Evolutionary conservation across 2,888 invertebrate genomes (phyloP), one percentile per base, ranked within the genome.

Genomic region (Acanthosepion lycidas): DNA sequence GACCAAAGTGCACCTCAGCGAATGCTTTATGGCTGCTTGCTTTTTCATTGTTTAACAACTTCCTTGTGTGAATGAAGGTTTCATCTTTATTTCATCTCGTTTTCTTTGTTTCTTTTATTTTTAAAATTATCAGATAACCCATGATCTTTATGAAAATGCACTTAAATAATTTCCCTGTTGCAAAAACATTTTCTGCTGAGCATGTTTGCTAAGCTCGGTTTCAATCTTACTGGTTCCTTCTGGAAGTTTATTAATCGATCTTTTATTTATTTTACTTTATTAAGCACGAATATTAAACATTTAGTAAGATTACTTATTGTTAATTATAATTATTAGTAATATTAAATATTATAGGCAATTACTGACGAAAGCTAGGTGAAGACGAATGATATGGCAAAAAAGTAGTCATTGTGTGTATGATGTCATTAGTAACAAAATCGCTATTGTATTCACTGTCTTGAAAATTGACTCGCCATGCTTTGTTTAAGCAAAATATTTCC

Each of bases 401-500:
- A 12, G n/a, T 33, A 78, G 9, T 6, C 78, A 78, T 78, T 78
- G 78, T 78, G 28, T 78, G n/a, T 78, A 78, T 78, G 78, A 78
- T 78, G 78, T 78, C 78, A 78, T 78, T 78, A 78, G n/a, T 78
- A 78, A 78, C 78, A n/a, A 78, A 42, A 78, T 78, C 78, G 78
- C 78, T 78, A 23, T 23, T 59, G 59, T 78, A 78, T 78, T 78
- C 78, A n/a, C n/a, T 78, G 15, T n/a, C n/a, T n/a, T 78, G n/a
- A 78, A 78, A 78, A 78, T 78, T 78, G n/a, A n/a, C n/a, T 78
- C 78, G n/a, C n/a, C 78, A 78, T 78, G 78, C 78, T 78, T 78
- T 78, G 78, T 78, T 78, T n/a, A 78, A 78, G 33, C n/a, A 3
- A 78, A 78, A 78, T 59, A 59, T 59, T 59, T 59, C 59, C 59